Percentiles rank a stretch among this genome's conserved stretches.
phyloP scores from a whole-genome alignment of 2,797 vertebrate species.

The Sebastes reedi region DNA sequence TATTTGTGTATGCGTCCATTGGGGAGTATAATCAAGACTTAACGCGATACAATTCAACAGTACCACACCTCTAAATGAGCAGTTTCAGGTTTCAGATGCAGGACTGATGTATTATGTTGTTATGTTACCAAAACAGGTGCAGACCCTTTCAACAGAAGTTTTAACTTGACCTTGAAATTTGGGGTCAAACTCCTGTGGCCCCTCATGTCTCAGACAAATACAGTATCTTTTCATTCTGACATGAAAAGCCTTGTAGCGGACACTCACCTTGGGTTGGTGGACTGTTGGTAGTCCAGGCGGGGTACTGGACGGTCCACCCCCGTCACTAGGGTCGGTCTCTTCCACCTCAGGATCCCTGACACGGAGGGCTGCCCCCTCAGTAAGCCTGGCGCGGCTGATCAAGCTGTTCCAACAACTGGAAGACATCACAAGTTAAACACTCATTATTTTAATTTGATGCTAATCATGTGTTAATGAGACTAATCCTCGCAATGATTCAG shows the following conservation, averaged over 20 bases:
- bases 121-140: too few relatives aligned
- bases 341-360: conserved; percentile 75
- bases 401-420: conserved; percentile 99
- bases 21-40: too few relatives aligned
- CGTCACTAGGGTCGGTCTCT: conserved; percentile 49
- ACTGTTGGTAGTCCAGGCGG: neutral
- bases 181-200: neutral
- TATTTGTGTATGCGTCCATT: too few relatives aligned
- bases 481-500: conserved; percentile 99
- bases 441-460: conserved; percentile 99
- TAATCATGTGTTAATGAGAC: conserved; percentile 99
- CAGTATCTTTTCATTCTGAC: neutral
- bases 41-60: neutral
- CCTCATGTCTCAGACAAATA: neutral
- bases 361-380: conserved; percentile 67
- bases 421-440: conserved; percentile 99
- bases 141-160: neutral
- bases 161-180: neutral
- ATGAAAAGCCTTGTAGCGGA: neutral
- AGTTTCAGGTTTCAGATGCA: neutral
- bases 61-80: neutral
- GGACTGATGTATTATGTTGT: neutral
- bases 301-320: conserved; percentile 1
- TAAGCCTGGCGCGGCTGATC: conserved; percentile 91
- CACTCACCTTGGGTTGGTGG: conserved; percentile 10